Percentiles rank a stretch among this genome's conserved stretches.
These are phyloP conservation scores for Sarcophaga variegata DNA, from an alignment of 2,888 invertebrate species.

Conservation along the genomic window DNA sequence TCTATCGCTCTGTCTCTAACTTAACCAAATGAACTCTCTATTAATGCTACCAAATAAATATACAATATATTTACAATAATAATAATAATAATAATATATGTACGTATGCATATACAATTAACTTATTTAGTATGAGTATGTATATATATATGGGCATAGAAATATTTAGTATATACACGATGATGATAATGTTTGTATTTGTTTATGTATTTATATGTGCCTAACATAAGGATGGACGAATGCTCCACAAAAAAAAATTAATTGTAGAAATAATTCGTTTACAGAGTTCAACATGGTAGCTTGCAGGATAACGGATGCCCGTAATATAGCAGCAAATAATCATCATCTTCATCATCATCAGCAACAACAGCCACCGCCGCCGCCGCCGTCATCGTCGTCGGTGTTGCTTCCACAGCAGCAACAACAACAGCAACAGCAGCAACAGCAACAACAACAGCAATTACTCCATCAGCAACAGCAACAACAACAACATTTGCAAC, in stretches of 20 bases:
- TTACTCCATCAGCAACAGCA: constrained; percentile 71
- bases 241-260: constrained; percentile 82
- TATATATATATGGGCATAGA: constrained; percentile 42
- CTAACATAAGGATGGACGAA: constrained; percentile 80
- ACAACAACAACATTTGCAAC: constrained; percentile 73
- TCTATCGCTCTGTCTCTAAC: constrained; percentile 4
- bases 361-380: constrained; percentile 73
- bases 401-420: constrained; percentile 10
- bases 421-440: constrained; percentile 53
- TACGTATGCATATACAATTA: constrained; percentile 31
- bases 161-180: constrained; percentile 62
- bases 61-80: background rate
- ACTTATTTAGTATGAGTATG: constrained; percentile 59
- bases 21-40: no score
- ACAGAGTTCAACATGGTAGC: constrained; percentile 99
- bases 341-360: constrained; percentile 75
- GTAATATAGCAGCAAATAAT: constrained; percentile 88
- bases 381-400: background rate
- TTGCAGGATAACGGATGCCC: constrained; percentile 96
- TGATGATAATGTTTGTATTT: constrained; percentile 65
- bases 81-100: background rate
- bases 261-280: constrained; percentile 88
- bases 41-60: background rate
- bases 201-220: constrained; percentile 64
- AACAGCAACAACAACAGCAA: constrained; percentile 71